Conservation (phyloP, 2,888 invertebrate species). For the Leucophenga maculata region DNA sequence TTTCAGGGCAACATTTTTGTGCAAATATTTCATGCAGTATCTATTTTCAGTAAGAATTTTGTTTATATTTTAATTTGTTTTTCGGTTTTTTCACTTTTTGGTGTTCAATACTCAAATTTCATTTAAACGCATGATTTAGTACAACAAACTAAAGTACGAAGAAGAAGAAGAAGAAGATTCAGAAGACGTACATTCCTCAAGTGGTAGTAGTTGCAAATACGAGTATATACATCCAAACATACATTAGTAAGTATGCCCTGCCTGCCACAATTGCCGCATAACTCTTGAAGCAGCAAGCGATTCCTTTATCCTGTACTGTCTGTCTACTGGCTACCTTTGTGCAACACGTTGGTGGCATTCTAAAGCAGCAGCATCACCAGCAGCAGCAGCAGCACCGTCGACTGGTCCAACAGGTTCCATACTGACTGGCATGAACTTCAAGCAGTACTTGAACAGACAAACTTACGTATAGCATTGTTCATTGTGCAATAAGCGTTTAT, state of each 20-base stretch:
- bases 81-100: conserved; percentile 15
- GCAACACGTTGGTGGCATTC: conserved; percentile 64
- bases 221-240: conserved; percentile 10
- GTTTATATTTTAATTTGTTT: conserved; percentile 21
- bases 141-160: conserved; percentile 51
- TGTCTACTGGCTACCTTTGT: conserved; percentile 31
- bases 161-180: background rate
- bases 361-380: background rate
- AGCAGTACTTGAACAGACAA: background rate
- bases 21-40: conserved; percentile 41
- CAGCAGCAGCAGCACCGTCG: conserved; percentile 36
- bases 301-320: conserved; percentile 38
- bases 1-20: background rate
- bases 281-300: conserved; percentile 22
- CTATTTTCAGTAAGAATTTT: conserved; percentile 19
- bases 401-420: conserved; percentile 68
- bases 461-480: conserved; percentile 8
- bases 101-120: conserved; percentile 58
- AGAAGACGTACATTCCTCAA: conserved; percentile 54
- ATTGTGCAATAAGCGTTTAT: background rate
- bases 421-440: conserved; percentile 44
- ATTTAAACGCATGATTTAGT: conserved; percentile 65
- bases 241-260: conserved; percentile 2
- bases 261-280: background rate
- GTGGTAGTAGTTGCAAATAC: conserved; percentile 48